A percentile compares a stretch with the other conserved stretches of the same genome.
phyloP scores from a whole-genome alignment of 2,888 invertebrate species.

The Dasypogon diadema region DNA sequence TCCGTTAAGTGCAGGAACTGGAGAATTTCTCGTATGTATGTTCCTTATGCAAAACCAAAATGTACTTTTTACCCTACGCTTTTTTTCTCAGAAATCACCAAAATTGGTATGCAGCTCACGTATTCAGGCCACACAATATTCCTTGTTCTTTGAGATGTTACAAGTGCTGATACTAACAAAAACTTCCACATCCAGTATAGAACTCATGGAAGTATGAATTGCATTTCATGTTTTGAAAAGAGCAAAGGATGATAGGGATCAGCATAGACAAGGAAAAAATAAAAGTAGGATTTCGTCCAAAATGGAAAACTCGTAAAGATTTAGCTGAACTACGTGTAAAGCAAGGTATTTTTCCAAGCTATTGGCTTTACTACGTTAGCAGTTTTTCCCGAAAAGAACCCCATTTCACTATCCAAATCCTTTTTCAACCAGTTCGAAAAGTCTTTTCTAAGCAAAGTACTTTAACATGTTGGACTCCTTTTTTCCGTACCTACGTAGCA shows the following conservation, averaged over 20 bases:
- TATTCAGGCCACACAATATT: background rate
- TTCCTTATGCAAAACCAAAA: too few species aligned
- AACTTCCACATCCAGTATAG: background rate
- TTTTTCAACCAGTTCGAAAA: conserved; percentile 4
- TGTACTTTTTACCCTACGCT: too few species aligned
- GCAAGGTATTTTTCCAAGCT: conserved; percentile 9
- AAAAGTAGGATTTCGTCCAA: background rate
- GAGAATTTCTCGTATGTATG: too few species aligned
- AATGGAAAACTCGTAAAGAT: background rate
- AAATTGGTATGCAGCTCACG: conserved; percentile 9
- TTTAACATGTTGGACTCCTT: too few species aligned
- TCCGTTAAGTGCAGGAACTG: too few species aligned
- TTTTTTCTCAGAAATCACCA: too few species aligned
- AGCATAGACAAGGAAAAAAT: background rate
- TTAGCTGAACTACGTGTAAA: background rate
- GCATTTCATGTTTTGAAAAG: conserved; percentile 1
- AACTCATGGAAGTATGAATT: conserved; percentile 10
- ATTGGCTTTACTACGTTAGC: background rate
- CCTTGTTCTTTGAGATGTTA: conserved; percentile 1
- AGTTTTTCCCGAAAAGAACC: conserved; percentile 2
- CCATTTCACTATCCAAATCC: conserved; percentile 23
- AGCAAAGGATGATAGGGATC: background rate
- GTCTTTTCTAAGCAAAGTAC: too few species aligned
- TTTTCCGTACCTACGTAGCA: too few species aligned
- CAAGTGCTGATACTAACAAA: background rate